Base-by-base conservation (phyloP, 1,140 invertebrate genomes). In the Ctenoplectra terminalis region DNA sequence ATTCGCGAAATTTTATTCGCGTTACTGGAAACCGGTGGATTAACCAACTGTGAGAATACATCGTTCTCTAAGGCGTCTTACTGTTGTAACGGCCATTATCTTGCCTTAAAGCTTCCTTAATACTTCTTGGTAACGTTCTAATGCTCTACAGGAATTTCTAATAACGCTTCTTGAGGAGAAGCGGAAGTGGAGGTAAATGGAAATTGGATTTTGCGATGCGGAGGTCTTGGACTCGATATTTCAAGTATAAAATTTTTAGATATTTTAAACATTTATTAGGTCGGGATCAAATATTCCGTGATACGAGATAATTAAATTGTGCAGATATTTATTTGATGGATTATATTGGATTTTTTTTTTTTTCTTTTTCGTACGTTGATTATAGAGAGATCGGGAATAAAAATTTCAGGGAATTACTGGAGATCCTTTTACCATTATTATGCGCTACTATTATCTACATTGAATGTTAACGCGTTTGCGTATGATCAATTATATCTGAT, bases 41-140 rank as follows among this genome's bases (percentile, higher is more conserved):
- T 60, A 73, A 73, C 71, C 40, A 73, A 43, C 71, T 23, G 54
- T 46, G 71, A 73, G 60, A 73, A 60, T 26, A 13, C 23, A 48
- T 31, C 54, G 37, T 58, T n/a, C 17, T 43, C 37, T 5, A 31
- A 43, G 20, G 26, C 26, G 54, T 29, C n/a, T 40, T 11, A 46
- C n/a, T 40, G 29, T 29, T 43, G 13, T 26, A 20, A 5, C 6
- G 20, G 2, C 40, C 54, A 34, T 46, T 58, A 31, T n/a, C 20
- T 17, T 20, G 4, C 13, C 15, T n/a, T n/a, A 15, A 17, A 31
- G 1, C 13, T 15, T 17, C 17, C 2, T 43, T n/a, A 17, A 13
- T 58, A 17, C 37, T 40, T 29, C 37, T 43, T 40, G 15, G n/a
- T 13, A 71, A 56, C 37, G 37, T 20, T 56, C 13, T 6, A 29